Evolutionary conservation across 2,113 vertebrate species (phyloP).

Genomic region (Condylura cristata): DNA sequence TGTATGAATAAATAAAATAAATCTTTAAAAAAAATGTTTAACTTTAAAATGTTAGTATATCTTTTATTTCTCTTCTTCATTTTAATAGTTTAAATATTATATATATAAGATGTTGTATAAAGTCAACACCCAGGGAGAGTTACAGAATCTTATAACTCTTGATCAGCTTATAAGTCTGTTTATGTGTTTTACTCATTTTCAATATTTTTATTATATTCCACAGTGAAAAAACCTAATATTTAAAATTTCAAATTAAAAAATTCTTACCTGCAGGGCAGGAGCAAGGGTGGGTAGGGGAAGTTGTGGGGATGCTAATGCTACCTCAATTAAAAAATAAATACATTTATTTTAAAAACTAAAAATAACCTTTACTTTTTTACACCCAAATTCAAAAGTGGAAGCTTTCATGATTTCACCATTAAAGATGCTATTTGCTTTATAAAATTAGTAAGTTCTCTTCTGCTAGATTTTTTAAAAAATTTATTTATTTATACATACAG

Average conservation of each 20-base stretch:
- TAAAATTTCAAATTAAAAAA: background rate
- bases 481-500: no score
- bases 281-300: no score
- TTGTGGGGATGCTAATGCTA: no score
- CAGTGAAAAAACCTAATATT: background rate
- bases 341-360: no score
- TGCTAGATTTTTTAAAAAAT: background rate
- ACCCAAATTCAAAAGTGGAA: background rate
- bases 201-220: background rate
- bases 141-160: no score
- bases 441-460: background rate
- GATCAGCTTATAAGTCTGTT: background rate
- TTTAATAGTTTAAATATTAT: background rate
- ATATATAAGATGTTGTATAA: no score
- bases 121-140: no score
- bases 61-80: background rate
- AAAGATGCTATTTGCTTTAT: background rate
- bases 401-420: background rate
- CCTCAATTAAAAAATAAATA: no score
- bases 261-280: no score
- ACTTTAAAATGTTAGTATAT: background rate
- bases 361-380: constrained; percentile 1
- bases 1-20: no score
- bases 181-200: background rate
- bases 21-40: background rate